Conservation (phyloP, 2,888 invertebrate genomes). For the Mystacides longicornis region DNA sequence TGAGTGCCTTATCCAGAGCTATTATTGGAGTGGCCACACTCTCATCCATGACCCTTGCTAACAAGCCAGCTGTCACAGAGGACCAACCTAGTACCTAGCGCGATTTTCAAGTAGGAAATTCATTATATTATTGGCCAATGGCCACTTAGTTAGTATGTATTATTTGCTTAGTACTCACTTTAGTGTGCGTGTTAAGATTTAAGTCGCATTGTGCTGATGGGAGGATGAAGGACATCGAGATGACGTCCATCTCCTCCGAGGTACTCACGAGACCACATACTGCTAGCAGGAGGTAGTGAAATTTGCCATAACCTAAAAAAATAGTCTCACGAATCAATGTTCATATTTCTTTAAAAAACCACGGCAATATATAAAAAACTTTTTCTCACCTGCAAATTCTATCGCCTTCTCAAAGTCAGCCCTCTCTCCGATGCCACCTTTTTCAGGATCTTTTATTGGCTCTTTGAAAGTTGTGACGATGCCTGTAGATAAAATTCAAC, state of each 20-base stretch:
- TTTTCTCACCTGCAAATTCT: conserved; percentile 63
- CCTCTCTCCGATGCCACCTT: conserved; percentile 57
- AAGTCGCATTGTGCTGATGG: conserved; percentile 92
- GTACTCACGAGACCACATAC: conserved; percentile 92
- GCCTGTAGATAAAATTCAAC: conserved; percentile 34
- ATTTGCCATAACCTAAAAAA: conserved; percentile 70
- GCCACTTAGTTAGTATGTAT: too few species aligned
- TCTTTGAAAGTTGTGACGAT: conserved; percentile 50
- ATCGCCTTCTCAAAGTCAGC: conserved; percentile 86
- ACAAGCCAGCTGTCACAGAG: too few species aligned
- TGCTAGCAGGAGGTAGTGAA: conserved; percentile 81
- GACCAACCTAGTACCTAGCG: too few species aligned
- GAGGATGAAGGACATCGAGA: conserved; percentile 90
- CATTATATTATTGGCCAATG: too few species aligned
- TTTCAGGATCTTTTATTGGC: conserved; percentile 55
- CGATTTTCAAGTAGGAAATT: too few species aligned
- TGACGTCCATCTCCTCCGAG: conserved; percentile 94
- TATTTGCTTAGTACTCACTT: conserved; percentile 66
- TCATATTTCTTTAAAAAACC: neutral
- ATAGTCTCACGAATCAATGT: neutral
- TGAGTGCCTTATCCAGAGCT: too few species aligned
- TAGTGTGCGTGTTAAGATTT: conserved; percentile 74
- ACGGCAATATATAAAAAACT: neutral
- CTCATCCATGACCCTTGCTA: too few species aligned
- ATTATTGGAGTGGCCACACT: too few species aligned